A percentile compares a stretch with the other conserved stretches of the same genome.
These are phyloP conservation scores for Uloborus diversus DNA, from an alignment of 1,140 invertebrate species.

Conservation along the genomic window DNA sequence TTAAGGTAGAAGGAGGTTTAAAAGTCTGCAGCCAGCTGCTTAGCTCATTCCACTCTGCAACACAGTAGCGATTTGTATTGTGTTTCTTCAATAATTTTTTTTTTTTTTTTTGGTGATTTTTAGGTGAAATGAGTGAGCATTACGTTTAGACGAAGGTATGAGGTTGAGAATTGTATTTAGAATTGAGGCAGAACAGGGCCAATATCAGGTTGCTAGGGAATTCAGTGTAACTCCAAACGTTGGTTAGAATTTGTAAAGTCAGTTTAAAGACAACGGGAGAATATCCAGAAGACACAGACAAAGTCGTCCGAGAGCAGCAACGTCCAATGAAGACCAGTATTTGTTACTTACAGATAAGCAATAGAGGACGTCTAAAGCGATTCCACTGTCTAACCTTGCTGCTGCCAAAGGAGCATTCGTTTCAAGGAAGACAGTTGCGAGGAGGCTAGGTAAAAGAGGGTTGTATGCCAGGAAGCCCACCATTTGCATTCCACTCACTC, in stretches of 20 bases:
- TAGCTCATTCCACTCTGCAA: neutral
- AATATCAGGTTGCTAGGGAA: constrained; percentile 1
- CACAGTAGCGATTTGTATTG: neutral
- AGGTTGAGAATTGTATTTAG: no score
- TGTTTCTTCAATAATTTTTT: neutral
- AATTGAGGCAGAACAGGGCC: neutral
- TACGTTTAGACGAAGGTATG: neutral
- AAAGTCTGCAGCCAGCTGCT: no score
- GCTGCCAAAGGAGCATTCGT: constrained; percentile 2
- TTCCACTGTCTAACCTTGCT: constrained; percentile 1
- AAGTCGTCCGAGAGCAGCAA: constrained; percentile 4
- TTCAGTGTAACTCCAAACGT: neutral
- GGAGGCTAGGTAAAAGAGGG: neutral
- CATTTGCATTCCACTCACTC: neutral
- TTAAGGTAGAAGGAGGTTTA: no score
- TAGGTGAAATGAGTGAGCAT: constrained; percentile 3
- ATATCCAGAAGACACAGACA: neutral
- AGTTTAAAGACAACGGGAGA: neutral
- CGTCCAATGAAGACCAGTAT: constrained; percentile 4
- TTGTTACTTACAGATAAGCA: neutral
- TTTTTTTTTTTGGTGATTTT: constrained; percentile 5
- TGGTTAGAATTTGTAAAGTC: neutral
- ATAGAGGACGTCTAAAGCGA: neutral
- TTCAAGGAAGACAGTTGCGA: neutral
- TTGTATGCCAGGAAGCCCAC: constrained; percentile 2